Base-by-base conservation (phyloP, 2,888 invertebrate species). In the Reticulitermes lucifugus region DNA sequence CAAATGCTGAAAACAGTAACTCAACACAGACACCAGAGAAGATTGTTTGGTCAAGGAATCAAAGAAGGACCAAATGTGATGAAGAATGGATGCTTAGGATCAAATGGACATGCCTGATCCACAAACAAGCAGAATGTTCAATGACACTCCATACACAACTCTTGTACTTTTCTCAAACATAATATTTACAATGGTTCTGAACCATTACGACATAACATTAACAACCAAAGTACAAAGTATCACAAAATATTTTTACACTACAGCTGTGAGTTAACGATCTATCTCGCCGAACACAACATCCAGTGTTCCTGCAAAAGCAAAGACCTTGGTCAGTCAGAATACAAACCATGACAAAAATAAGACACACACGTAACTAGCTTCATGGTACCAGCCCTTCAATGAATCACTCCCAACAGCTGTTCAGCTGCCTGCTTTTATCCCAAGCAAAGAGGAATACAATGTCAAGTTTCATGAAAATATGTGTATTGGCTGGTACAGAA, bases 211-310 rank as follows among this genome's bases (percentile, higher is more conserved):
- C 65, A 25, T n/a, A 65, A n/a, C 65, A 65, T 65, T 65, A 65
- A 65, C 60, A 60, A 21, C 65, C 1, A 12, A n/a, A 25, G 25
- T 21, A 65, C 6, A 65, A 65, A 65, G n/a, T n/a, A 65, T 55
- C n/a, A 25, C n/a, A 65, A 25, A n/a, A 25, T 65, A 35, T 9
- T 65, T 12, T 25, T n/a, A 65, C 5, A 60, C 25, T 25, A 65
- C n/a, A n/a, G 25, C 5, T 25, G 18, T 51, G 25, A 83, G n/a
- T 90, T 90, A 94, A 88, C 94, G 93, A 90, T 94, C 94, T 60
- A 94, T 90, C 89, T 94, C 94, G 70, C 94, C 94, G 89, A 94
- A 94, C 29, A 94, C 94, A 77, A 94, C 90, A 88, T 94, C 94
- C 85, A 94, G 89, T 0, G 93, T 86, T 43, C 85, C 86, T 86